phyloP scores from a whole-genome alignment of 2,113 vertebrate genomes.

The Bambusicola thoracicus region DNA sequence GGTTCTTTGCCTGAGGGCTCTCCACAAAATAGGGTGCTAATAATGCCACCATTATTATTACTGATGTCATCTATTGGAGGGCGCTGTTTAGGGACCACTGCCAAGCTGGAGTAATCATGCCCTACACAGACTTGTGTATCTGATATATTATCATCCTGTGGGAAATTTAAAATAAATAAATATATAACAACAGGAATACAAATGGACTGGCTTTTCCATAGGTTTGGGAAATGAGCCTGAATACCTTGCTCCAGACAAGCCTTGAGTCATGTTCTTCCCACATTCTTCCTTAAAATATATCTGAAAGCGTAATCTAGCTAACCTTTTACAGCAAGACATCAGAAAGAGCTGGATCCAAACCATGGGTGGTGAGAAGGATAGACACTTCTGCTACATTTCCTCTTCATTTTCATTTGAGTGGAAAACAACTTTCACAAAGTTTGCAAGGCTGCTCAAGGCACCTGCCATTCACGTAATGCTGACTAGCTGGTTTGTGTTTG shows the following conservation, averaged over 20 bases:
- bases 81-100: not conserved
- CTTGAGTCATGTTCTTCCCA: not conserved
- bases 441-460: conserved; percentile 1
- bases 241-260: not conserved
- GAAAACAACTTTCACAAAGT: conserved; percentile 32
- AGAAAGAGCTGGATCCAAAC: not conserved
- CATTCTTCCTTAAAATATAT: not conserved
- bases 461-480: not conserved
- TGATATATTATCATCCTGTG: not conserved
- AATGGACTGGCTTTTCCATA: not conserved
- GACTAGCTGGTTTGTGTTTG: not conserved
- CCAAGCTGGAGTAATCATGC: not conserved
- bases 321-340: not conserved
- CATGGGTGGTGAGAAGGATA: not conserved
- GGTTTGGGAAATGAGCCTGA: not conserved
- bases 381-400: not conserved
- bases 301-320: not conserved
- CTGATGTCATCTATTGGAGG: not conserved
- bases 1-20: not conserved
- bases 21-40: not conserved
- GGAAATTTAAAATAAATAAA: not conserved
- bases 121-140: not conserved
- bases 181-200: not conserved
- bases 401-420: conserved; percentile 18
- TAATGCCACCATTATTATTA: not conserved